Evolutionary conservation across 1,140 invertebrate genomes (phyloP).

Genomic region (Hyles vespertilio): DNA sequence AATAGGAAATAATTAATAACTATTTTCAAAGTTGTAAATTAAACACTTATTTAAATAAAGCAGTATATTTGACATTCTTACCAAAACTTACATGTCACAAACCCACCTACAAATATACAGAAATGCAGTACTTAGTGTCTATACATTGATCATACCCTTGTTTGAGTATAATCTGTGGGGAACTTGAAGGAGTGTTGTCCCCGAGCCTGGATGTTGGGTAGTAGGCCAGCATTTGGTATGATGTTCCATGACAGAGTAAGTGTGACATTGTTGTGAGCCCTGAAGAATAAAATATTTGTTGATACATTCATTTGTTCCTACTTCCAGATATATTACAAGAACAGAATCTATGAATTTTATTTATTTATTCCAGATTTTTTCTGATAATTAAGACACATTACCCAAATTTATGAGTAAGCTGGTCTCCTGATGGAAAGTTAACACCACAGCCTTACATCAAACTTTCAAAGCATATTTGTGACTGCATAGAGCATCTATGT

Average conservation of each 20-base stretch:
- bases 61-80: slow-evolving; percentile 43
- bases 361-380: no score
- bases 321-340: no score
- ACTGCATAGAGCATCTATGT: no score
- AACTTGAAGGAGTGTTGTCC: slow-evolving; percentile 93
- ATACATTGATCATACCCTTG: slow-evolving; percentile 79
- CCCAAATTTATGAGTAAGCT: no score
- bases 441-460: no score
- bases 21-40: neutral
- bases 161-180: slow-evolving; percentile 90
- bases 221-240: slow-evolving; percentile 96
- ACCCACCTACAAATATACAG: slow-evolving; percentile 26
- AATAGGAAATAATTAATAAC: neutral
- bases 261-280: slow-evolving; percentile 95
- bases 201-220: slow-evolving; percentile 89
- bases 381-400: no score
- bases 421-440: no score
- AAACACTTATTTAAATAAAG: slow-evolving; percentile 31
- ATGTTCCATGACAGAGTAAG: slow-evolving; percentile 98
- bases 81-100: neutral
- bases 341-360: no score
- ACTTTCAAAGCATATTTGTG: no score
- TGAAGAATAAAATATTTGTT: slow-evolving; percentile 74
- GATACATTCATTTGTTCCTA: neutral
- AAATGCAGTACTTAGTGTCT: slow-evolving; percentile 12